These are phyloP conservation scores for Drosophila sproati DNA, from an alignment of 1,140 invertebrate species.

Conservation along the genomic window DNA sequence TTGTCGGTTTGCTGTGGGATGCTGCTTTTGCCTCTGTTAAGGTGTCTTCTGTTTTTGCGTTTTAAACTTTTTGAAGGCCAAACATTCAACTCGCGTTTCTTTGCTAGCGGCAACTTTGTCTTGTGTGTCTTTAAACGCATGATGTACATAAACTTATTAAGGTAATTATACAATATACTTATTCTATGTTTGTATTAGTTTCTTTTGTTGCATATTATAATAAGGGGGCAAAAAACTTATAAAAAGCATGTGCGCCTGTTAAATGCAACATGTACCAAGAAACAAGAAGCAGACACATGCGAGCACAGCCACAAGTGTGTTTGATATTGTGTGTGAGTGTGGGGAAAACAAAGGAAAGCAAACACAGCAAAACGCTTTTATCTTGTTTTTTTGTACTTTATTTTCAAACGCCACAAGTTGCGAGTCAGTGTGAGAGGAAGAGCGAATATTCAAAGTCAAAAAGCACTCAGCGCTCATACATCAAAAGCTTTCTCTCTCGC, in stretches of 20 bases:
- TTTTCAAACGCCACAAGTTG: slow-evolving; percentile 46
- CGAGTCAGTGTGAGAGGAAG: slow-evolving; percentile 18
- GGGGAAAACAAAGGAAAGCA: slow-evolving; percentile 62
- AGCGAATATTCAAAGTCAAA: neutral
- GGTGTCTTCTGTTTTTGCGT: slow-evolving; percentile 61
- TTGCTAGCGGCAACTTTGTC: slow-evolving; percentile 33
- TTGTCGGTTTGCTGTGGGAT: slow-evolving; percentile 32
- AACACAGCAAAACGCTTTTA: slow-evolving; percentile 59
- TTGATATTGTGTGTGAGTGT: slow-evolving; percentile 10
- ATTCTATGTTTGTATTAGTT: neutral
- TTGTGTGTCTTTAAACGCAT: slow-evolving; percentile 23
- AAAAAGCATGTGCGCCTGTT: slow-evolving; percentile 66
- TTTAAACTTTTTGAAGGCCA: slow-evolving; percentile 77
- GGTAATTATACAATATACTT: neutral
- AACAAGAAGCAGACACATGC: neutral
- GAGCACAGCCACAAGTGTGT: slow-evolving; percentile 52
- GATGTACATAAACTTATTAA: neutral
- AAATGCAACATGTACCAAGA: slow-evolving; percentile 50
- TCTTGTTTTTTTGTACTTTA: slow-evolving; percentile 32
- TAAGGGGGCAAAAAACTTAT: neutral
- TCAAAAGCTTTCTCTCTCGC: slow-evolving; percentile 54
- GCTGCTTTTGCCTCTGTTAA: slow-evolving; percentile 23
- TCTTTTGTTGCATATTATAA: neutral
- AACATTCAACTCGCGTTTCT: slow-evolving; percentile 56
- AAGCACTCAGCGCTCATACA: slow-evolving; percentile 38